Percentiles rank a stretch among this genome's conserved stretches.
phyloP scores from a whole-genome alignment of 1,140 invertebrate species.

The Linepithema humile region DNA sequence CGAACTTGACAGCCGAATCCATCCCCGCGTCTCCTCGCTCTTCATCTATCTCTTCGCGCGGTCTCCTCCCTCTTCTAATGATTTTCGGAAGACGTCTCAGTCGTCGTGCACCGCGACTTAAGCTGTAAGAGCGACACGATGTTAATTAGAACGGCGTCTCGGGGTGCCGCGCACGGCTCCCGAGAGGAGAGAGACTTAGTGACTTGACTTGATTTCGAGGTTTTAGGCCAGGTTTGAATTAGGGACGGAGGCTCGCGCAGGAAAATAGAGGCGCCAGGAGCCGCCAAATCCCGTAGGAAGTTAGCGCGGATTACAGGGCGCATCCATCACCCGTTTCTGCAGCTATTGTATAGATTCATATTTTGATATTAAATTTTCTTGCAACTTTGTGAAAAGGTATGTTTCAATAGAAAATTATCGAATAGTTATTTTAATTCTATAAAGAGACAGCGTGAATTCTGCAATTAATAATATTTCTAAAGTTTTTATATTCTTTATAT shows the following conservation, averaged over 20 bases:
- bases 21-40: background rate
- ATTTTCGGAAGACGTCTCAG: constrained; percentile 72
- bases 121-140: constrained; percentile 77
- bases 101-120: constrained; percentile 69
- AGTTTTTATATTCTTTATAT: background rate
- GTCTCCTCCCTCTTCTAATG: constrained; percentile 63
- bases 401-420: background rate
- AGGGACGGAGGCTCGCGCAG: constrained; percentile 54
- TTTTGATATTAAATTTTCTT: background rate
- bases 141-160: constrained; percentile 79
- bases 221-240: constrained; percentile 77
- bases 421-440: background rate
- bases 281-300: constrained; percentile 78
- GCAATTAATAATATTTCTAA: background rate
- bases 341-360: constrained; percentile 5
- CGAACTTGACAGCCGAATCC: constrained; percentile 35
- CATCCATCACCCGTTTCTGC: constrained; percentile 79
- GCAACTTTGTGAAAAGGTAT: background rate
- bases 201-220: constrained; percentile 80
- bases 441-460: background rate
- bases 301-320: constrained; percentile 78
- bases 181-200: constrained; percentile 72
- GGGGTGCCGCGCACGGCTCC: constrained; percentile 48
- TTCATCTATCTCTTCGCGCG: background rate
- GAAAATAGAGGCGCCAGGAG: constrained; percentile 28